Conservation (phyloP, 2,797 vertebrate genomes). For the Crotalus adamanteus region DNA sequence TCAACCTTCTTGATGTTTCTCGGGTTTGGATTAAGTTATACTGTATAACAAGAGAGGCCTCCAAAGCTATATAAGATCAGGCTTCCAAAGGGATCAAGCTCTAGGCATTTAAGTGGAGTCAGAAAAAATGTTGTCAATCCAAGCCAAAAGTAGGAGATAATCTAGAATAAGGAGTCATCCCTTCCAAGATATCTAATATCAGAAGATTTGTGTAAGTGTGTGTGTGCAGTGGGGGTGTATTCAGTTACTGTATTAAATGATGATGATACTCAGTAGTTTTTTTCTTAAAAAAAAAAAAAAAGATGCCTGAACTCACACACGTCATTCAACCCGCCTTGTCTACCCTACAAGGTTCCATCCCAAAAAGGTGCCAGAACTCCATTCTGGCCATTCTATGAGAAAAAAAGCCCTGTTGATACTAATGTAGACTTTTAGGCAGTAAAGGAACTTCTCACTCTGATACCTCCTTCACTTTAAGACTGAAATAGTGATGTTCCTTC, state of each 20-base stretch:
- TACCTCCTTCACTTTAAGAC: neutral
- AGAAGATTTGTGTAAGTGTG: neutral
- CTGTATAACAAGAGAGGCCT: neutral
- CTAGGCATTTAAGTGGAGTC: neutral
- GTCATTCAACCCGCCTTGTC: no score
- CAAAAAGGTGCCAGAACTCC: no score
- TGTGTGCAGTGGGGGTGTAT: neutral
- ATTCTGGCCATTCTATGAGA: no score
- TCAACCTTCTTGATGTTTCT: neutral
- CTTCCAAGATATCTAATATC: neutral
- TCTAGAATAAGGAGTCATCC: neutral
- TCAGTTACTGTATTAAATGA: neutral
- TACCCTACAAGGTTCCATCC: no score
- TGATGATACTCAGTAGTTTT: neutral
- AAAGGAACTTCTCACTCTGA: neutral
- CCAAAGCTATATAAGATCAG: neutral
- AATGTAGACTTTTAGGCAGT: neutral
- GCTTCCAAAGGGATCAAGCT: no score
- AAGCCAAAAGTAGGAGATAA: neutral
- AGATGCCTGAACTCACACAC: no score
- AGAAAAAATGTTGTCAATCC: neutral
- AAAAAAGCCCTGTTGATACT: no score
- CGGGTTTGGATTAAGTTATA: neutral
- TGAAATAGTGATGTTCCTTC: neutral
- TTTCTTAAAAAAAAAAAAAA: no score